phyloP scores from a whole-genome alignment of 1,140 invertebrate genomes.

The Orius insidiosus region DNA sequence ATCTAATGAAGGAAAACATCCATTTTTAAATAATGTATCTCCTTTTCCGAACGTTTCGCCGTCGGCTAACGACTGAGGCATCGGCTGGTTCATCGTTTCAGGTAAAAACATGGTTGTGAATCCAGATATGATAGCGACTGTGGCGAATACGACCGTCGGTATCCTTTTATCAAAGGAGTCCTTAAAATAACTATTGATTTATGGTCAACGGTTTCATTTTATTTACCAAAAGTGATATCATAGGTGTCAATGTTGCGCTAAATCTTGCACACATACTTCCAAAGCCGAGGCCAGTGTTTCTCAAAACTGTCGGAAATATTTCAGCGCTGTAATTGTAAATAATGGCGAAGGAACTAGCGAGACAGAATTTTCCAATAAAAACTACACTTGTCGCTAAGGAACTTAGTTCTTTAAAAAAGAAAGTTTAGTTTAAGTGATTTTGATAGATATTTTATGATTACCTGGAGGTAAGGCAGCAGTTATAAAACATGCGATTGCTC shows the following conservation, averaged over 20 bases:
- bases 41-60: slow-evolving; percentile 62
- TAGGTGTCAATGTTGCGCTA: slow-evolving; percentile 64
- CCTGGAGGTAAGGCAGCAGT: slow-evolving; percentile 43
- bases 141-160: slow-evolving; percentile 53
- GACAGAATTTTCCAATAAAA: slow-evolving; percentile 63
- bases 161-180: slow-evolving; percentile 58
- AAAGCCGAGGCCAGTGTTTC: slow-evolving; percentile 71
- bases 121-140: slow-evolving; percentile 51
- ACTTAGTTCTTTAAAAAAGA: too few relatives aligned
- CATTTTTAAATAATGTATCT: slow-evolving; percentile 54
- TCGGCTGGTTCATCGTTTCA: slow-evolving; percentile 58
- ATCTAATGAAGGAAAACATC: too few relatives aligned
- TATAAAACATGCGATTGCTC: slow-evolving; percentile 48
- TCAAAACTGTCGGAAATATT: slow-evolving; percentile 70
- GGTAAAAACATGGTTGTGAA: slow-evolving; percentile 54
- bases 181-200: slow-evolving; percentile 21
- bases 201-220: not conserved
- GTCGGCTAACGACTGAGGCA: slow-evolving; percentile 61
- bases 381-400: slow-evolving; percentile 32
- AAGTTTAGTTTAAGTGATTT: not conserved
- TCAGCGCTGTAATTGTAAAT: slow-evolving; percentile 84
- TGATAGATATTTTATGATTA: slow-evolving; percentile 17
- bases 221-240: slow-evolving; percentile 47
- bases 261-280: slow-evolving; percentile 73
- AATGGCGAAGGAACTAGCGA: slow-evolving; percentile 70